A percentile compares a stretch with the other conserved stretches of the same genome.
Conservation (phyloP, 2,113 vertebrate genomes). For the Rhabdornis inornatus region DNA sequence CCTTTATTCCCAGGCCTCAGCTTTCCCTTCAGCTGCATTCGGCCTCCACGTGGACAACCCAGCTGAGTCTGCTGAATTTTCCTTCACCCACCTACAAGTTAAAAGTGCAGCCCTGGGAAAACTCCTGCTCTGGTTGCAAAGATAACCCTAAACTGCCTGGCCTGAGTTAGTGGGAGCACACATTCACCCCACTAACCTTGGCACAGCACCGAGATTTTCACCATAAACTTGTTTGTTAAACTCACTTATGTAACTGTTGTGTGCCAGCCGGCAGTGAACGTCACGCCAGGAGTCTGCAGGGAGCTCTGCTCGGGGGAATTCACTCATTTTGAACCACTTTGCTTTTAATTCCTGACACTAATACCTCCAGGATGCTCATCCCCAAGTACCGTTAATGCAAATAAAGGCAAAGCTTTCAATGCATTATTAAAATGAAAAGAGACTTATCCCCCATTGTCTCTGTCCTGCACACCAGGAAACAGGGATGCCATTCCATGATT, state of each 20-base stretch:
- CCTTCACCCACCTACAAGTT: neutral
- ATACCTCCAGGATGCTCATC: neutral
- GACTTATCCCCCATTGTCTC: neutral
- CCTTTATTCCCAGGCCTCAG: neutral
- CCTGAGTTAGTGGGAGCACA: neutral
- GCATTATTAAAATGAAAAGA: neutral
- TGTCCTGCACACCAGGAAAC: neutral
- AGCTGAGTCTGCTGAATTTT: neutral
- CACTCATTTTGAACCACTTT: neutral
- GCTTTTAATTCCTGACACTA: neutral
- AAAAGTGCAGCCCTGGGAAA: neutral
- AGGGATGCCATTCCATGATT: neutral
- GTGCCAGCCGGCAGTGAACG: neutral
- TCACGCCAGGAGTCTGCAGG: neutral
- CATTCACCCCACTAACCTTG: accelerated
- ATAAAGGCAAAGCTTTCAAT: neutral
- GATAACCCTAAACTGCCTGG: neutral
- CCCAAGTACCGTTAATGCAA: neutral
- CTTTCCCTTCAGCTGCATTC: neutral
- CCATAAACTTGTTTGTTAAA: neutral
- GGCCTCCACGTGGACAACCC: neutral
- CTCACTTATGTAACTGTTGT: neutral
- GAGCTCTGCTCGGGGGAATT: neutral
- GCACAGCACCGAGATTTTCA: neutral
- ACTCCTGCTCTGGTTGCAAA: neutral